Base-by-base conservation (phyloP, 2,797 vertebrate genomes). In the Muscicapa comitata region DNA sequence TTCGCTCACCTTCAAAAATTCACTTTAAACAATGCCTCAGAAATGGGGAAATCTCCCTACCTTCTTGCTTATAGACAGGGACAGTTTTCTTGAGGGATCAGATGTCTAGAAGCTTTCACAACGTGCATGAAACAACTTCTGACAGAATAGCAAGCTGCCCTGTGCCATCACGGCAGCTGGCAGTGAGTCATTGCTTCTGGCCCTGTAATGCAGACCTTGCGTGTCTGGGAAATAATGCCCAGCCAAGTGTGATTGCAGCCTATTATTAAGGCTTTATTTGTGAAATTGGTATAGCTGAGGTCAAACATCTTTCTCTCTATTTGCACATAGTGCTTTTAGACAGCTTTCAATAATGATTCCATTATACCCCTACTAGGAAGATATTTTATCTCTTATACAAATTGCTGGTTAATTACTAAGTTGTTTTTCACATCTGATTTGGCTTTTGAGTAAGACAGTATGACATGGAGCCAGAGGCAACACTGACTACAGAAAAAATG, bases 251-350 rank as follows among this genome's bases (percentile, higher is more conserved):
- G 95, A 97, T 91, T 92, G 96, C 91, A 95, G 88, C 87, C 96
- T 96, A 93, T 97, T 96, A 97, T 97, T 97, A 92, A 97, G 95
- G 95, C 91, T 97, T 97, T 96, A 94, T 96, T 97, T 96, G 95
- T 93, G 96, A 96, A 97, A 97, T 92, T 71, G 91, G 84, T 91
- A 92, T 93, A 93, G 93, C 45, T 88, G 95, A 97, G 96, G 96
- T 97, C 96, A 97, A 97, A 96, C 75, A n/a, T 93, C 87, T 95
- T 95, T 93, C 81, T 63, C n/a, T 90, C 75, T 77, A 25, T 93
- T 96, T 93, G 86, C 42, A 61, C 54, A 26, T 33, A 47, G 62
- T 84, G 92, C 86, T 97, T 92, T 95, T 79, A 91, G 88, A 65
- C 79, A 90, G 84, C 86, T 94, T 95, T 96, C 89, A 80, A 73